Base-by-base conservation (phyloP, 2,797 vertebrate genomes). In the Poeciliopsis gracilis region DNA sequence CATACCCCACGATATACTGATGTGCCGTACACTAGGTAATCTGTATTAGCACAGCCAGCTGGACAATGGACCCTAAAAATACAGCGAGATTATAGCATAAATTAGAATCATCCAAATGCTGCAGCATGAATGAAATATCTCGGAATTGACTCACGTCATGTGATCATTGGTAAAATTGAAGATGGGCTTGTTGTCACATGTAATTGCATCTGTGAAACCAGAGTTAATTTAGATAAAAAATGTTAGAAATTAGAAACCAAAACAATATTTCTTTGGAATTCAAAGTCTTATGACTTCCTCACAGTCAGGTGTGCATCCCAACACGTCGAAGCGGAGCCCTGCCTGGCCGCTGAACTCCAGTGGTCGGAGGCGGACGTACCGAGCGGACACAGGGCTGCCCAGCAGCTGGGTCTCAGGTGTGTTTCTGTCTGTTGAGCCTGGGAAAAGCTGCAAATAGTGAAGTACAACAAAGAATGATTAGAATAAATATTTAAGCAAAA, bases 301-400 rank as follows among this genome's bases (percentile, higher is more conserved):
- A 96, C 96, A 96, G 90, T 95, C 90, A 0, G 96, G 95, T 0
- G 86, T 81, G 86, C 96, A 96, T 28, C 96, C 96, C 30, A 96
- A 86, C 41, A 96, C 72, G 1, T 96, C 96, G 20, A 96, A 93
- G 15, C 96, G 94, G 69, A 96, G 93, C 4, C 95, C 96, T 0
- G 82, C 84, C 80, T 94, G 84, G 20, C 63, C 67, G 10, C 63
- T 91, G 88, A 84, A 93, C 83, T 94, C 89, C 82, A 92, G 51
- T 0, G 95, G 95, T 13, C 94, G 51, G 86, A 96, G 83, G 16
- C 95, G 92, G 63, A 96, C 13, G 15, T 89, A 89, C 78, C 88
- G 81, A 13, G 95, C 90, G 0, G 95, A 93, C 82, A 96, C 83
- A 0, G 96, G 94, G 0, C 86, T 93, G 0, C 95, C 95, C 55